Evolutionary conservation across 2,113 vertebrate species (phyloP).

Genomic region (Anarhynchus alexandrinus): DNA sequence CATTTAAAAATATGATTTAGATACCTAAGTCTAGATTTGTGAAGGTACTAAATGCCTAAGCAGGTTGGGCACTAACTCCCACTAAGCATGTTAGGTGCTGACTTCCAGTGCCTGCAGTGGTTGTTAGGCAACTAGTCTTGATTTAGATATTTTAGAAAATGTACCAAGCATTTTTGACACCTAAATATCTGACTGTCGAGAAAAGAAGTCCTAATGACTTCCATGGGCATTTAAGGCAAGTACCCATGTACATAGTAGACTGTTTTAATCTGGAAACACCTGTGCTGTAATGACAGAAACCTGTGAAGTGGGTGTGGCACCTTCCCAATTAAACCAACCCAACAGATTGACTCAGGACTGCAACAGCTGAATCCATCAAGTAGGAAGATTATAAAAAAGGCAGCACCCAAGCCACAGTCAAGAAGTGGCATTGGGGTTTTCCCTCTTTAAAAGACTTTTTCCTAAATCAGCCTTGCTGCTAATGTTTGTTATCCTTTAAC

Average conservation of each 20-base stretch:
- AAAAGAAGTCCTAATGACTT: not conserved
- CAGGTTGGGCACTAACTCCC: not conserved
- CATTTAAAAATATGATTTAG: not conserved
- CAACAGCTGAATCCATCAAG: not conserved
- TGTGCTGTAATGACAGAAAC: not conserved
- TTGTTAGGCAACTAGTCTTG: slow-evolving; percentile 28
- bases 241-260: not conserved
- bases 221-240: not conserved
- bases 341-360: not conserved
- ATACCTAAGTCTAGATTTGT: not conserved
- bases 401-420: rapidly evolving
- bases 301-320: not conserved
- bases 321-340: not conserved
- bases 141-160: slow-evolving; percentile 3
- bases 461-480: rapidly evolving
- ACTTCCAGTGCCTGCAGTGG: not conserved
- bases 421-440: rapidly evolving
- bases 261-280: not conserved
- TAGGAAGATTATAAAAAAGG: not conserved
- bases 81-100: not conserved
- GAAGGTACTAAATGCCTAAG: not conserved
- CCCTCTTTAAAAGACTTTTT: rapidly evolving
- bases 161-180: not conserved
- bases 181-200: not conserved
- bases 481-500: not conserved